Conservation (phyloP, 2,888 invertebrate species). For the Philereme transversata region DNA sequence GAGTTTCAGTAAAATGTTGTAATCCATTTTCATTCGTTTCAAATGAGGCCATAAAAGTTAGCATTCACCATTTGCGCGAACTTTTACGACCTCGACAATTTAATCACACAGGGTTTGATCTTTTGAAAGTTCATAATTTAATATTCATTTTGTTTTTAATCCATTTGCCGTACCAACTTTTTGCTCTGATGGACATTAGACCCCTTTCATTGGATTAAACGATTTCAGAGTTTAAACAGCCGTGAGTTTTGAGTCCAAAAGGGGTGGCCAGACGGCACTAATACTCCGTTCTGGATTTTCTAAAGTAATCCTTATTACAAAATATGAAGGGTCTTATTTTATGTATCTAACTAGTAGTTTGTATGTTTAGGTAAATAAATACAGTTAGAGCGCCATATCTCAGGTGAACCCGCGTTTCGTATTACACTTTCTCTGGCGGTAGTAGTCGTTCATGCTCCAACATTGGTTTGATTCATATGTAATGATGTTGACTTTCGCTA, state of each 20-base stretch:
- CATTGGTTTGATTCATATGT: slow-evolving; percentile 32
- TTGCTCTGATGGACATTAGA: slow-evolving; percentile 58
- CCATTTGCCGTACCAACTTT: slow-evolving; percentile 51
- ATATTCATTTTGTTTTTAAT: slow-evolving; percentile 42
- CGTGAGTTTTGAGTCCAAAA: slow-evolving; percentile 57
- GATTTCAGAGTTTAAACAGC: slow-evolving; percentile 73
- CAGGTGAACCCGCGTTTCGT: slow-evolving; percentile 44
- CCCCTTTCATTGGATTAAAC: slow-evolving; percentile 75
- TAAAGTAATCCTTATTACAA: slow-evolving; percentile 43
- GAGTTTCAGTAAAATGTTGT: slow-evolving; percentile 8
- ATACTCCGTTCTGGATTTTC: slow-evolving; percentile 40
- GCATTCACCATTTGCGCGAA: slow-evolving; percentile 6
- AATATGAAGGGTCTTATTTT: slow-evolving; percentile 38
- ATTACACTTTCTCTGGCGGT: slow-evolving; percentile 49
- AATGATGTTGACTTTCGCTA: slow-evolving; percentile 41
- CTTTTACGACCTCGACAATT: slow-evolving; percentile 24
- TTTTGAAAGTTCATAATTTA: slow-evolving; percentile 40
- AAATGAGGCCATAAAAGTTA: slow-evolving; percentile 18
- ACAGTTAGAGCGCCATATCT: slow-evolving; percentile 39
- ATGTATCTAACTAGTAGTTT: slow-evolving; percentile 25
- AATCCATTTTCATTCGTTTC: slow-evolving; percentile 17
- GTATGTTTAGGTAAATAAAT: slow-evolving; percentile 40
- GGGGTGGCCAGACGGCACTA: slow-evolving; percentile 62
- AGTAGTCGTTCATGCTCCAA: slow-evolving; percentile 14
- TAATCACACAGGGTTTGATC: slow-evolving; percentile 23